Conservation (phyloP, 1,140 invertebrate genomes). For the Drosophila sucinea region DNA sequence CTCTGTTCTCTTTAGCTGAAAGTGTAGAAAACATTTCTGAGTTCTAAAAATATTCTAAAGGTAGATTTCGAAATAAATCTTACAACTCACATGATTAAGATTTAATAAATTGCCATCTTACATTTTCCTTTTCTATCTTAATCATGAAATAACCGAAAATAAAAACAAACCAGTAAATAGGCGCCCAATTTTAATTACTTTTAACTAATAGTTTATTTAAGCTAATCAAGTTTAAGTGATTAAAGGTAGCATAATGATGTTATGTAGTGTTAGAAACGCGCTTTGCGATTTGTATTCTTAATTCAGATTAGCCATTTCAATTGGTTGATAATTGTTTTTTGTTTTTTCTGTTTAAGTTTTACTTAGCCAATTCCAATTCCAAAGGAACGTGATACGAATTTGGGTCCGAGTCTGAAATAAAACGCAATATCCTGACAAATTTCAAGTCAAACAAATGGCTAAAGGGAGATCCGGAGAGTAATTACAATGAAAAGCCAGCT, state of each 20-base stretch:
- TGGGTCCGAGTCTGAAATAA: conserved; percentile 8
- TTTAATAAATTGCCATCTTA: too few species aligned
- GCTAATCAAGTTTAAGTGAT: too few species aligned
- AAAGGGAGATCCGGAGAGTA: conserved; percentile 68
- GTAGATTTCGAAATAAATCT: too few species aligned
- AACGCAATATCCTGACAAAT: conserved; percentile 66
- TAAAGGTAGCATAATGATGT: background rate
- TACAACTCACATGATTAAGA: too few species aligned
- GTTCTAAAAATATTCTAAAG: too few species aligned
- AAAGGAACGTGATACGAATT: conserved; percentile 36
- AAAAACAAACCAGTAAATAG: too few species aligned
- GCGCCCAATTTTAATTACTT: background rate
- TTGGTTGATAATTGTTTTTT: conserved; percentile 68
- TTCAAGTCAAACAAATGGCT: conserved; percentile 77
- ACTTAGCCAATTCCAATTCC: conserved; percentile 28
- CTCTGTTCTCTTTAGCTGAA: too few species aligned
- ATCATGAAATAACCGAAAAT: too few species aligned
- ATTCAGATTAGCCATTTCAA: conserved; percentile 44
- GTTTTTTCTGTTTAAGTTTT: conserved; percentile 12
- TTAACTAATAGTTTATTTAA: background rate
- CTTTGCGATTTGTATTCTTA: conserved; percentile 8
- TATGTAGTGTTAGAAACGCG: background rate
- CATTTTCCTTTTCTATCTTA: too few species aligned
- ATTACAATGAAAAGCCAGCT: conserved; percentile 57
- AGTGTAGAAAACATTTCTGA: too few species aligned